phyloP scores from a whole-genome alignment of 2,888 invertebrate species.

The Scaeva pyrastri region DNA sequence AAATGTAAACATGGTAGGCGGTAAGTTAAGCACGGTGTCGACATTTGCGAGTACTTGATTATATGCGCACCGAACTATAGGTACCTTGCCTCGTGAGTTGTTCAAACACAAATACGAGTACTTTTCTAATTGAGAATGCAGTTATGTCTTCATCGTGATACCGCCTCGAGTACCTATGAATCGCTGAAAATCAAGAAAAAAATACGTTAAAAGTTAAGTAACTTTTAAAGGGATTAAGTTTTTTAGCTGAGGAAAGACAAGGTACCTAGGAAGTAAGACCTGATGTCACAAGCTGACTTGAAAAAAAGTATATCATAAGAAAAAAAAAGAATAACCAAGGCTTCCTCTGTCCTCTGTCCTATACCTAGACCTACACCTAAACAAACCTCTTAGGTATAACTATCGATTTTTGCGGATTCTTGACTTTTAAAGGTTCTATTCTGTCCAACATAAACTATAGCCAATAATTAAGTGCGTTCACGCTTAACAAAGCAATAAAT shows the following conservation, averaged over 20 bases:
- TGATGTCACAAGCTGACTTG: neutral
- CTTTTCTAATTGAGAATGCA: slow-evolving; percentile 13
- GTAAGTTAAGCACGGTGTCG: neutral
- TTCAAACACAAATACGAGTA: neutral
- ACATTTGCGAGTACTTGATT: neutral
- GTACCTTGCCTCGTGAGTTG: neutral
- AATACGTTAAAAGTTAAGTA: too few species aligned
- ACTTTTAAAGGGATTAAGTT: neutral
- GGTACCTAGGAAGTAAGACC: neutral
- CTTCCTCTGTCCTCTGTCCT: neutral
- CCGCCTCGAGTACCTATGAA: too few species aligned
- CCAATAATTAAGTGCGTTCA: slow-evolving; percentile 43
- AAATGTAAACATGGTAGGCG: slow-evolving; percentile 39
- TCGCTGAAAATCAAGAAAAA: neutral
- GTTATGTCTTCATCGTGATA: slow-evolving; percentile 50
- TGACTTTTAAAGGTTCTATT: neutral
- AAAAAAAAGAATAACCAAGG: neutral
- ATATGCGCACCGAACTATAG: neutral
- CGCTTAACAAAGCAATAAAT: slow-evolving; percentile 64
- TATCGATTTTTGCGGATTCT: neutral
- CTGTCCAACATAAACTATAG: neutral
- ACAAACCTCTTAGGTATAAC: neutral
- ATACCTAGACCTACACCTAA: neutral
- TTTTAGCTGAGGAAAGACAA: neutral
- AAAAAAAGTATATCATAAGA: neutral